phyloP scores from a whole-genome alignment of 1,140 invertebrate genomes.

The Epicauta chinensis region DNA sequence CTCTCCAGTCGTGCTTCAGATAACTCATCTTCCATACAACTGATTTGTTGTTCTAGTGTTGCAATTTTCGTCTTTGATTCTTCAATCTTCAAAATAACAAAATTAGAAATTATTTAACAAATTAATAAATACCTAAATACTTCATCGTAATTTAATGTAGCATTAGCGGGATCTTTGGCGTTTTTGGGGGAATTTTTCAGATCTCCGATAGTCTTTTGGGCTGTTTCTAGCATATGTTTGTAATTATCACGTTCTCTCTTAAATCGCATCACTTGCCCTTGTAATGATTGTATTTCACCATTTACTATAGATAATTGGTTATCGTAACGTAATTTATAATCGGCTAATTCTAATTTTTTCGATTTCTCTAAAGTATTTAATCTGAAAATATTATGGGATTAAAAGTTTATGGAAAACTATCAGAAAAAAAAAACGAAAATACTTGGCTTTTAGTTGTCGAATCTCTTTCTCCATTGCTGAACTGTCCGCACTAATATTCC shows the following conservation, averaged over 20 bases:
- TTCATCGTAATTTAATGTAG: slow-evolving; percentile 47
- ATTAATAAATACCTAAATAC: slow-evolving; percentile 35
- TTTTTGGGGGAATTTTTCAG: slow-evolving; percentile 51
- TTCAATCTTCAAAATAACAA: slow-evolving; percentile 37
- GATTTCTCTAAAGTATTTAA: slow-evolving; percentile 71
- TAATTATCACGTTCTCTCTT: slow-evolving; percentile 85
- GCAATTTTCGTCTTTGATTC: slow-evolving; percentile 59
- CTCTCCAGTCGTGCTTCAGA: slow-evolving; percentile 74
- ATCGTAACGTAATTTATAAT: slow-evolving; percentile 84
- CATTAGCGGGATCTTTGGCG: slow-evolving; percentile 33
- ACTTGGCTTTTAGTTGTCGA: slow-evolving; percentile 59
- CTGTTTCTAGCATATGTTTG: slow-evolving; percentile 82
- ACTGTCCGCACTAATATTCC: slow-evolving; percentile 68
- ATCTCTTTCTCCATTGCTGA: slow-evolving; percentile 69
- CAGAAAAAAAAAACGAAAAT: slow-evolving; percentile 17
- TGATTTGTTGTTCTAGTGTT: slow-evolving; percentile 73
- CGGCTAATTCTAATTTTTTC: slow-evolving; percentile 75
- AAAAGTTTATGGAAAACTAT: no score
- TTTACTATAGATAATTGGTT: slow-evolving; percentile 76
- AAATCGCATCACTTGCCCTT: slow-evolving; percentile 71
- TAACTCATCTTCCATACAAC: slow-evolving; percentile 81
- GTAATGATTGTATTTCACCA: slow-evolving; percentile 78
- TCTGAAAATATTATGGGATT: no score
- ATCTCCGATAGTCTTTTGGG: slow-evolving; percentile 74
- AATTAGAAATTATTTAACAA: no score